Conservation (phyloP, 2,113 vertebrate species). For the Bettongia penicillata region DNA sequence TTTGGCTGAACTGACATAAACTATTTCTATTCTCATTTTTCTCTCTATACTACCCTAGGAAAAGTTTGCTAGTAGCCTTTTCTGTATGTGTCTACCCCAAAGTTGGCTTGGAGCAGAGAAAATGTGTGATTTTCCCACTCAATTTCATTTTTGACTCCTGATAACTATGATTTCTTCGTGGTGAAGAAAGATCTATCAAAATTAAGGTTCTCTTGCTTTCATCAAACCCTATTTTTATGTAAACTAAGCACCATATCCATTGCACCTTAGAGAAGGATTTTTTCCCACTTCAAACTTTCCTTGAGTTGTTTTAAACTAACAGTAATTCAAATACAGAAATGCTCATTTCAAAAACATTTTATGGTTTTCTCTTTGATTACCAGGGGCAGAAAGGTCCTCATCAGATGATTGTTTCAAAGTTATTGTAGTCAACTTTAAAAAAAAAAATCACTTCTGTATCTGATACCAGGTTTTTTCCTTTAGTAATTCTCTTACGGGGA, state of each 20-base stretch:
- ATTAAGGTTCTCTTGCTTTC: neutral
- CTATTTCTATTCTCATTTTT: neutral
- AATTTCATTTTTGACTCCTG: neutral
- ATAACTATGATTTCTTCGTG: neutral
- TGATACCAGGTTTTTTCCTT: neutral
- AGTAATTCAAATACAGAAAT: neutral
- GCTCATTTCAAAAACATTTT: neutral
- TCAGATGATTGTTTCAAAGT: neutral
- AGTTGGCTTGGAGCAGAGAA: neutral
- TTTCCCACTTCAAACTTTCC: neutral
- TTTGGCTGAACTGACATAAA: neutral
- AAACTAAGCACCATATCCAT: neutral
- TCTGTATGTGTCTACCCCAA: neutral
- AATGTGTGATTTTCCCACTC: neutral
- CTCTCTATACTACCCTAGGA: neutral
- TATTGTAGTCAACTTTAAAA: neutral
- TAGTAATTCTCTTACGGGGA: neutral
- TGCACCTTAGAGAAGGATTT: neutral
- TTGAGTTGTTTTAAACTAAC: neutral
- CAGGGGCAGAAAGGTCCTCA: neutral
- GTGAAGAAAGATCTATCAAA: neutral
- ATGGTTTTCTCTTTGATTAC: neutral
- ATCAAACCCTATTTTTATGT: neutral
- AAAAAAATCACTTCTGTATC: neutral
- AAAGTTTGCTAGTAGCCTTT: neutral